Evolutionary conservation across 2,113 vertebrate genomes (phyloP), one percentile per base, ranked within the genome.

Genomic region (Archocentrus centrarchus): DNA sequence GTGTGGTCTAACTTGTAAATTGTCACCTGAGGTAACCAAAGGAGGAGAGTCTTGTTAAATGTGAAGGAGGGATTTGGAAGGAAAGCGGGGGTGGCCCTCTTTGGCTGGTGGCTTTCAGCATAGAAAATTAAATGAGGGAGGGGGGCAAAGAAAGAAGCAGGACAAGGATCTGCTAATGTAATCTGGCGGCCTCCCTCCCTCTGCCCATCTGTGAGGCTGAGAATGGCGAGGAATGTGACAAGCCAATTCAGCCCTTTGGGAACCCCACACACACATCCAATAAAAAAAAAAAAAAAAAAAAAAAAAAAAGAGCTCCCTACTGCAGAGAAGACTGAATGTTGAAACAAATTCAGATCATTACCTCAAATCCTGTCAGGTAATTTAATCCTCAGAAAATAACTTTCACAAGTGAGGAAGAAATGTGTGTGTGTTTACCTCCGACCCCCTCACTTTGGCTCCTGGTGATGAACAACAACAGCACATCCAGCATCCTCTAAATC

Each of bases 131-230:
- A 77, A 77, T 59, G 30, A 55, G 66, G 37, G 73, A 3, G 20
- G 63, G 37, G 13, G 9, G 24, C 41, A 24, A 41, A 41, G 79
- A 24, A 79, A 73, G 32, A 63, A 80, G 80, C 80, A 80, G 73
- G 60, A 91, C 86, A 80, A 60, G 75, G 79, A 76, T 93, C 83
- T 92, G 87, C 77, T 89, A 82, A 87, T 84, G 83, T 89, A 64
- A 92, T 92, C 78, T 24, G 44, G 32, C 70, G 57, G 60, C 27
- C 59, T 77, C 68, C 53, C 39, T 57, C 24, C 59, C 1, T 66
- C 61, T 66, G 66, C 68, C 81, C 81, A 77, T 76, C 78, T 81
- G 37, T 24, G 63, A 76, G 80, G 73, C 53, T 8, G 61, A 64
- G 53, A 66, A 73, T 9, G 3, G n/a, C 10, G 11, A 82, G 77